Base-by-base conservation (phyloP, 1,140 invertebrate species). In the Drosophila melanica region DNA sequence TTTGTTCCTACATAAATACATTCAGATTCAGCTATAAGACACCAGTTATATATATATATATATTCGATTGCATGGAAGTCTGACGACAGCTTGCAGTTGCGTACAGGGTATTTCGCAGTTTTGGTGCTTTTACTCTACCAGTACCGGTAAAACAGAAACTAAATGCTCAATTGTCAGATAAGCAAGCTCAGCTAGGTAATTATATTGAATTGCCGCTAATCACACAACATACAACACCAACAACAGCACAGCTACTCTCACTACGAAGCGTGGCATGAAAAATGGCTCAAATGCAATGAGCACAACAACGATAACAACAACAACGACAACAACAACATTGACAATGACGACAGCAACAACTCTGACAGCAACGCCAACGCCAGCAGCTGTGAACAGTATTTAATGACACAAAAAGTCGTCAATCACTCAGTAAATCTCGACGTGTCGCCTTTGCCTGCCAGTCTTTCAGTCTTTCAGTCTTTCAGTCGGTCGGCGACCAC, bases 351-450 rank as follows among this genome's bases (percentile, higher is more conserved):
- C 70, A 44, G 18, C 23, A 53, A 35, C 27, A 16, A 44, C 23
- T 11, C 9, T 42, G 23, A 35, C 42, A 58, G 18, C 45, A 44
- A 69, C 50, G 60, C 62, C 63, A 60, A 47, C 37, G 48, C 30
- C 64, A 64, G 68, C 54, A 42, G 48, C 70, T 75, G 80, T 77
- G 84, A 89, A 90, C 84, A 85, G 85, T 84, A 80, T 84, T 90
- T 90, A 89, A 89, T 89, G 84, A 90, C 85, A 89, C 84, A 89
- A 84, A 68, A 89, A 89, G 85, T 89, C 84, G 84, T 89, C 84
- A 89, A 89, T 89, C 84, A 89, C 84, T 84, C 80, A 71, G 80
- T 65, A 90, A 89, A 89, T 89, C 84, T 90, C 84, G 66, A 89
- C 84, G 76, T 82, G 82, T 86, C 84, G 82, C 82, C 82, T 42